phyloP scores from a whole-genome alignment of 2,797 vertebrate genomes.

The Sciaenops ocellatus region DNA sequence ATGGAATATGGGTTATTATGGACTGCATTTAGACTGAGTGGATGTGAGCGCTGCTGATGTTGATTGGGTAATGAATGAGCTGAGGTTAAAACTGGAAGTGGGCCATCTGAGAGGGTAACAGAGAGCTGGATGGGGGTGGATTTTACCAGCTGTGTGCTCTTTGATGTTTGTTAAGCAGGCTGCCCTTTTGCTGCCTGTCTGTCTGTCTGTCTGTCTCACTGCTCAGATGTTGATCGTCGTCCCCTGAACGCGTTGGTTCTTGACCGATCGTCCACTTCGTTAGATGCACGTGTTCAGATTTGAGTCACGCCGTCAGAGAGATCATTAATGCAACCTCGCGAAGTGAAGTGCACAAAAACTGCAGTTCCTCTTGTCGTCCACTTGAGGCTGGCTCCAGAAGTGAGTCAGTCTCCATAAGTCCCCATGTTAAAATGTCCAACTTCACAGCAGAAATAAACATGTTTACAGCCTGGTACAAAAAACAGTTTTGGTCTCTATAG shows the following conservation, averaged over 20 bases:
- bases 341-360: too few species aligned
- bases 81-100: conserved; percentile 67
- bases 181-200: conserved; percentile 65
- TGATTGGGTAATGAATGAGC: conserved; percentile 70
- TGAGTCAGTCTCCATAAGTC: too few species aligned
- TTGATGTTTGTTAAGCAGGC: conserved; percentile 71
- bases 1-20: conserved; percentile 34
- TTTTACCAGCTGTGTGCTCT: conserved; percentile 70
- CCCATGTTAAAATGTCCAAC: too few species aligned
- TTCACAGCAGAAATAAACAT: too few species aligned
- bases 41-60: conserved; percentile 28
- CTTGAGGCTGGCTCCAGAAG: too few species aligned
- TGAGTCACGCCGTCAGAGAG: too few species aligned
- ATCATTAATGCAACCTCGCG: too few species aligned
- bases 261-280: too few species aligned
- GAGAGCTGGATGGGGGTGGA: conserved; percentile 61
- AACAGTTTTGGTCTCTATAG: too few species aligned
- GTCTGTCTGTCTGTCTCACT: conserved; percentile 41
- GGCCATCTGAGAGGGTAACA: conserved; percentile 54
- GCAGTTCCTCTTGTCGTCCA: too few species aligned
- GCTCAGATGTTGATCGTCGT: conserved; percentile 64
- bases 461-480: too few species aligned
- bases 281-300: too few species aligned
- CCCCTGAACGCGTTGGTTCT: background rate
- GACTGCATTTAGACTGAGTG: conserved; percentile 8